Conservation (phyloP, 2,797 vertebrate genomes). For the Peromyscus aztecus region DNA sequence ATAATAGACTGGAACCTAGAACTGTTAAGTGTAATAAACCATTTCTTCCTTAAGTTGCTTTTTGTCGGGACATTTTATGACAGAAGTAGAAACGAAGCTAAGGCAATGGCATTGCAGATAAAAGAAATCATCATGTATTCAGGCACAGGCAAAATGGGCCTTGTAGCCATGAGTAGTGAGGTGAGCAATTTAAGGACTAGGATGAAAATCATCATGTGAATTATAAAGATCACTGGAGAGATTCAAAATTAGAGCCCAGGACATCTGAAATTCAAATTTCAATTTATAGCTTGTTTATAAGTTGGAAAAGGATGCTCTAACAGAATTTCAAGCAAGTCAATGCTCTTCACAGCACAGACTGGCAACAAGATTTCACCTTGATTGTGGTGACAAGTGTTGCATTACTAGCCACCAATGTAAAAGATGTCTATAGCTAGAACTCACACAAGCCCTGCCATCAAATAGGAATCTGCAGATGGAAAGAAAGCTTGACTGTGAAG, state of each 20-base stretch:
- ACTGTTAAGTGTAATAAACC: neutral
- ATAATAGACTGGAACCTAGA: neutral
- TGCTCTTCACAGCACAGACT: neutral
- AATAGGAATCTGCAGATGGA: neutral
- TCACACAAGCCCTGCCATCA: neutral
- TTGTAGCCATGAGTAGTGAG: neutral
- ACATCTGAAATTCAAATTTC: neutral
- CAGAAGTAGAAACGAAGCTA: neutral
- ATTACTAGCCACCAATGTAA: neutral
- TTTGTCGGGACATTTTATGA: neutral
- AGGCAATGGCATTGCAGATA: neutral
- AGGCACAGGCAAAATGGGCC: neutral
- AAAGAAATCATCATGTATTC: neutral
- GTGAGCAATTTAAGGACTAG: neutral
- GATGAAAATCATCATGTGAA: neutral
- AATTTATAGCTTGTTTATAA: neutral
- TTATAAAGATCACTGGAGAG: neutral
- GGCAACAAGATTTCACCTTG: neutral
- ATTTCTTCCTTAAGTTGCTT: neutral
- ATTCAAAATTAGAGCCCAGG: neutral
- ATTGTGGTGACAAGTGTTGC: neutral
- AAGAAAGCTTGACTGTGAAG: neutral
- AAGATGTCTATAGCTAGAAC: neutral
- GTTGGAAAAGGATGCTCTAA: neutral
- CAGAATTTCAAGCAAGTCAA: constrained; percentile 14